phyloP scores from a whole-genome alignment of 2,113 vertebrate species.

The Sardina pilchardus region DNA sequence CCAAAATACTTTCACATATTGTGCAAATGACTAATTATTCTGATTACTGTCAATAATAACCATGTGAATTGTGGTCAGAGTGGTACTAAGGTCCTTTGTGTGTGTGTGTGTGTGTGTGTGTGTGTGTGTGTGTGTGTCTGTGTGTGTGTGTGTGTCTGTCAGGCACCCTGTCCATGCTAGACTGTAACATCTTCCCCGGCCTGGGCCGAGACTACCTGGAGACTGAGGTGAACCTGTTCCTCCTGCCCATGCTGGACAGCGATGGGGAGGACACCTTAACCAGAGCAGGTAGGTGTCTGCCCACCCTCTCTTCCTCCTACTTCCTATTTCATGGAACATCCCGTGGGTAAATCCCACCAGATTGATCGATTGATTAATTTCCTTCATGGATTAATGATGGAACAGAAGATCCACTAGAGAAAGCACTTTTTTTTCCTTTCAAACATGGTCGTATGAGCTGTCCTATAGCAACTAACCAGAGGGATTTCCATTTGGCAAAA shows the following conservation, averaged over 20 bases:
- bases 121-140: background rate
- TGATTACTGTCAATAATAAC: too few relatives aligned
- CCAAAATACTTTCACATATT: too few relatives aligned
- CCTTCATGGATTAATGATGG: too few relatives aligned
- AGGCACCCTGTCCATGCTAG: constrained; percentile 89
- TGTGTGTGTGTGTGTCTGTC: background rate
- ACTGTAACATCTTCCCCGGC: constrained; percentile 86
- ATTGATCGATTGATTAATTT: too few relatives aligned
- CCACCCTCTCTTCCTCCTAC: background rate
- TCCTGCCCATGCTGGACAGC: constrained; percentile 81
- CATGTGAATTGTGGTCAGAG: too few relatives aligned
- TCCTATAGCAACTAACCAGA: too few relatives aligned
- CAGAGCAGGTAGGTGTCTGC: constrained; percentile 68
- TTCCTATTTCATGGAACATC: background rate
- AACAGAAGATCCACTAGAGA: too few relatives aligned
- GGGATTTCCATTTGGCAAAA: too few relatives aligned
- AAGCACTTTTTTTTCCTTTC: too few relatives aligned
- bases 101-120: background rate
- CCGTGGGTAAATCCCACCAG: too few relatives aligned
- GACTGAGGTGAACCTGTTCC: constrained; percentile 85
- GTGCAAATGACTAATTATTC: too few relatives aligned
- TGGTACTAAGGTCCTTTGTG: background rate
- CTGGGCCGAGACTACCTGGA: constrained; percentile 79
- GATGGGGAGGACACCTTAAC: constrained; percentile 80
- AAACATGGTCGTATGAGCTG: too few relatives aligned